phyloP scores from a whole-genome alignment of 2,113 vertebrate genomes.

The Podarcis muralis region DNA sequence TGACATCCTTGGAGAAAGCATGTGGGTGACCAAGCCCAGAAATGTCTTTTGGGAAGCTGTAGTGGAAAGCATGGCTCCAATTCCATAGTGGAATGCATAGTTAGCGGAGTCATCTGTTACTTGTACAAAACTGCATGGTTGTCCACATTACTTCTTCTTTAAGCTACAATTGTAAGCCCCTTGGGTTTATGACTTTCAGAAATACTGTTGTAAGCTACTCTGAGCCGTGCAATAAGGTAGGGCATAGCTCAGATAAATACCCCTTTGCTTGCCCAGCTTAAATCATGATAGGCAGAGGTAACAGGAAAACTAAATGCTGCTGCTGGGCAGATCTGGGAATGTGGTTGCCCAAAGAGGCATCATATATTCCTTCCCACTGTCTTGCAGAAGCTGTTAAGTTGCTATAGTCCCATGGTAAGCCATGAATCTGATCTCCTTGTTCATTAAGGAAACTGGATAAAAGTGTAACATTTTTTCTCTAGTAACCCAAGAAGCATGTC shows the following conservation, averaged over 20 bases:
- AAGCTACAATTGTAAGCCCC: background rate
- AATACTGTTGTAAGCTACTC: background rate
- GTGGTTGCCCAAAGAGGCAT: background rate
- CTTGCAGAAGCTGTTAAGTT: background rate
- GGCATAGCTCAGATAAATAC: background rate
- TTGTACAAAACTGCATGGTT: background rate
- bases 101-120: background rate
- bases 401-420: background rate
- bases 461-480: background rate
- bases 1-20: conserved; percentile 25
- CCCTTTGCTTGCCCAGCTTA: conserved; percentile 2
- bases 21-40: background rate
- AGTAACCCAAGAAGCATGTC: background rate
- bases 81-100: background rate
- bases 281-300: background rate
- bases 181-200: background rate
- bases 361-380: conserved; percentile 13
- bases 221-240: background rate
- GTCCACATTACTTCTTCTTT: background rate
- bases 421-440: conserved; percentile 24
- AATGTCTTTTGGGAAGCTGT: background rate
- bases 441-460: background rate
- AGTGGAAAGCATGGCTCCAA: background rate
- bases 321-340: background rate
- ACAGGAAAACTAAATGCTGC: background rate